Base-by-base conservation (phyloP, 2,113 vertebrate species). In the Connochaetes taurinus region DNA sequence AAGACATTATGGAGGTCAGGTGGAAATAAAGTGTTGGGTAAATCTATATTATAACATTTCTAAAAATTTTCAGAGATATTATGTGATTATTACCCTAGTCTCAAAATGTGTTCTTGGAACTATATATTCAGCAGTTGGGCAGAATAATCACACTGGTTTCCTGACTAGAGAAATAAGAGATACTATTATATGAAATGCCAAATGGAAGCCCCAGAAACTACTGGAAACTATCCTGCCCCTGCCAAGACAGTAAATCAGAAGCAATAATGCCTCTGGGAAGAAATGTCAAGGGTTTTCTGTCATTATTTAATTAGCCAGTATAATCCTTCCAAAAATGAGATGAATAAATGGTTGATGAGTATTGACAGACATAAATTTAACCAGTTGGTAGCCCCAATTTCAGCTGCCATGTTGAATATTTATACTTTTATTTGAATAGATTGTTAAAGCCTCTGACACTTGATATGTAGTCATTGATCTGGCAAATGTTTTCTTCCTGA, bases 181-280 rank as follows among this genome's bases (percentile, higher is more conserved):
- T 12, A 45, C 55, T 83, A 71, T 55, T 90, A 15, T 62, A 57
- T 84, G 29, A 95, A 94, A 96, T 95, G 78, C 87, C 91, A 97
- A 87, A 14, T 95, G 71, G 85, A 95, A 90, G 71, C 45, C 84
- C 90, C 71, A 96, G 78, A 95, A 97, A 95, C 67, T 91, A 47
- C 21, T 93, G n/a, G 87, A 98, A 92, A 78, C 60, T 74, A 43
- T 90, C 52, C 53, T 94, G 53, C 40, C 7, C 33, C n/a, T 94
- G 84, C 95, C 93, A 95, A 97, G 52, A 94, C 36, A 82, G 58
- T 94, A 96, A 97, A 87, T 97, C 62, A 92, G 43, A 90, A 96
- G 40, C 43, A 90, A 58, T 55, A 71, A 90, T 90, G 5, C 82
- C 36, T 81, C 88, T 92, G 91, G 74, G 74, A 94, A 95, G 74